Conservation (phyloP, 2,888 invertebrate genomes). For the Hedychridium roseum region DNA sequence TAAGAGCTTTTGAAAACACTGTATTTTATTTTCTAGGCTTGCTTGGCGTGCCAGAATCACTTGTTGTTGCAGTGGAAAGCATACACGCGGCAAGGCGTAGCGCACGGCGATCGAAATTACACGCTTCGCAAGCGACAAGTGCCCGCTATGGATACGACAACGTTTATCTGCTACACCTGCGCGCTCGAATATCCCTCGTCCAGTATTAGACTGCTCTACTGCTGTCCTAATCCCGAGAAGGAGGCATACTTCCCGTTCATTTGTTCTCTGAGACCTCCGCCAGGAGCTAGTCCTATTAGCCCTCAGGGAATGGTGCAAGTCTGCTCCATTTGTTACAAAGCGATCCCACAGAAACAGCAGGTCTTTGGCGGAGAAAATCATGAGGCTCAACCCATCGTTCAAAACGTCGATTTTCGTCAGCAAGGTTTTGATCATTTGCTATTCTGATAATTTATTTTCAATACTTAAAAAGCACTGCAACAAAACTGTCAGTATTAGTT, state of each 20-base stretch:
- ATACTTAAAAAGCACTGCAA: too few relatives aligned
- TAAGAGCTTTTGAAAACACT: not conserved
- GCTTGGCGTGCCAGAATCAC: conserved; percentile 84
- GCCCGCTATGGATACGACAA: conserved; percentile 71
- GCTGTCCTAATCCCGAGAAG: conserved; percentile 82
- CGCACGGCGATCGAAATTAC: conserved; percentile 82
- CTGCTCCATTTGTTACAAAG: conserved; percentile 86
- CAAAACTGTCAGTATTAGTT: too few relatives aligned
- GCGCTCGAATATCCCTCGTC: conserved; percentile 82
- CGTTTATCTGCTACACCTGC: conserved; percentile 91
- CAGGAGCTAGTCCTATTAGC: conserved; percentile 88
- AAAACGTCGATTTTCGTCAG: conserved; percentile 51
- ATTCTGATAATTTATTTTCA: too few relatives aligned
- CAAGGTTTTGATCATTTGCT: too few relatives aligned
- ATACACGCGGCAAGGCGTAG: conserved; percentile 75
- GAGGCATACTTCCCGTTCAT: conserved; percentile 93
- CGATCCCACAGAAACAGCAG: conserved; percentile 79
- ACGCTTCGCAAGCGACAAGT: conserved; percentile 80
- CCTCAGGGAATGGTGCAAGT: conserved; percentile 90
- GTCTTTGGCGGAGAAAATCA: conserved; percentile 73
- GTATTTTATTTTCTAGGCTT: conserved; percentile 70
- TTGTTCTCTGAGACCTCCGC: conserved; percentile 79
- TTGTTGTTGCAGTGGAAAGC: conserved; percentile 88
- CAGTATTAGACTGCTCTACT: conserved; percentile 83
- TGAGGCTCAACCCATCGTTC: conserved; percentile 59